phyloP scores from a whole-genome alignment of 2,888 invertebrate species.

The Idaea dimidiata region DNA sequence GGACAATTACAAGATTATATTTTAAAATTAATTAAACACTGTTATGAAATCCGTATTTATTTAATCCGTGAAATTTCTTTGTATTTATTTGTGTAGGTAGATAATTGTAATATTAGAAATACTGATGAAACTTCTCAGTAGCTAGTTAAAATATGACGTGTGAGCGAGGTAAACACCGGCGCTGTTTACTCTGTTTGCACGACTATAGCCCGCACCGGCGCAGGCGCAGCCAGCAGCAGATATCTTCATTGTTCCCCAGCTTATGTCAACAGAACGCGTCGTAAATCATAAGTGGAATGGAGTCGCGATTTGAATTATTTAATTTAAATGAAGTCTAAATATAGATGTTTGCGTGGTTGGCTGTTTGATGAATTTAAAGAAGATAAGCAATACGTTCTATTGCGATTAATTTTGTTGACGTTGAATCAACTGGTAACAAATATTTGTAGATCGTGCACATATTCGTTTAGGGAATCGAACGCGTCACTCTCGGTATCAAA shows the following conservation, averaged over 20 bases:
- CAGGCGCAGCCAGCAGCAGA: conserved; percentile 40
- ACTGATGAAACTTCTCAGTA: background rate
- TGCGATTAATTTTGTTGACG: background rate
- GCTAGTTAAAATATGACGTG: background rate
- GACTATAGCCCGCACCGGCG: conserved; percentile 15
- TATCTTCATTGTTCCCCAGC: conserved; percentile 59
- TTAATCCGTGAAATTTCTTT: background rate
- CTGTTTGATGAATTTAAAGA: conserved; percentile 1
- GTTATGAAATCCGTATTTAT: no score
- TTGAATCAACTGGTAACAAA: background rate
- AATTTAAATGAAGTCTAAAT: conserved; percentile 5
- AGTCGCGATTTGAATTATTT: conserved; percentile 27
- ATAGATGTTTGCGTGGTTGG: background rate
- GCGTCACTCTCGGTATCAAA: no score
- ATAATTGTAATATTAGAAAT: background rate
- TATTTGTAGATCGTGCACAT: no score
- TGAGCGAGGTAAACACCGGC: conserved; percentile 8
- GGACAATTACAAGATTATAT: no score
- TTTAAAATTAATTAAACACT: no score
- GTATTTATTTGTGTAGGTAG: background rate
- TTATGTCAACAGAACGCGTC: conserved; percentile 49
- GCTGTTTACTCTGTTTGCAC: conserved; percentile 23
- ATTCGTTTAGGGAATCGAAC: no score
- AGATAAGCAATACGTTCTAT: background rate
- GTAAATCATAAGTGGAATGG: conserved; percentile 41